A percentile compares a stretch with the other conserved stretches of the same genome.
Conservation (phyloP, 1,140 invertebrate genomes). For the Trichonephila clavata region DNA sequence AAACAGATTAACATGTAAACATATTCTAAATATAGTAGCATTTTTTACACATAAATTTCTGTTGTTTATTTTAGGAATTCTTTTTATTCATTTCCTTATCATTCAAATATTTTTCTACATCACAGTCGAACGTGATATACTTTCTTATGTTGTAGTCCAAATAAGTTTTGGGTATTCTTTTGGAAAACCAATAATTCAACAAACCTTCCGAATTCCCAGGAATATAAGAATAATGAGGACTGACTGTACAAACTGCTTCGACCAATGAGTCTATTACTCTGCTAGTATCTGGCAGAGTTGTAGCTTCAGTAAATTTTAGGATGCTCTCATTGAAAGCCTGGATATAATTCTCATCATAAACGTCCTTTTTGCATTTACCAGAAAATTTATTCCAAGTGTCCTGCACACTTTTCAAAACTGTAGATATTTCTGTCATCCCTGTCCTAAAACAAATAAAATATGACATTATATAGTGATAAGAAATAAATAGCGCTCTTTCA, state of each 20-base stretch:
- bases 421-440: slow-evolving; percentile 38
- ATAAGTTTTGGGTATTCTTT: slow-evolving; percentile 7
- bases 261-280: slow-evolving; percentile 45
- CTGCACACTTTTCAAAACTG: slow-evolving; percentile 23
- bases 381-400: slow-evolving; percentile 24
- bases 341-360: slow-evolving; percentile 49
- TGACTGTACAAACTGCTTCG: slow-evolving; percentile 41
- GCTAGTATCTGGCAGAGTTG: background rate
- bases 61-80: background rate
- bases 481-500: too few relatives aligned
- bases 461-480: too few relatives aligned
- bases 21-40: too few relatives aligned
- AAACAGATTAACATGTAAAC: too few relatives aligned
- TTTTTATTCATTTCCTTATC: slow-evolving; percentile 5
- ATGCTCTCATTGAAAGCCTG: slow-evolving; percentile 13
- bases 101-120: slow-evolving; percentile 36
- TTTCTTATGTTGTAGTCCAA: slow-evolving; percentile 40
- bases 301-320: slow-evolving; percentile 48
- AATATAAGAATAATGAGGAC: slow-evolving; percentile 68
- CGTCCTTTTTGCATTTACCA: background rate
- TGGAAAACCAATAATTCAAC: slow-evolving; percentile 30
- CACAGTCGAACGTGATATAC: slow-evolving; percentile 57
- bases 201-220: background rate
- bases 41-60: background rate
- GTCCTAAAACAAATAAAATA: slow-evolving; percentile 51